Conservation (phyloP, 1,140 invertebrate genomes). For the Cardiocondyla obscurior region DNA sequence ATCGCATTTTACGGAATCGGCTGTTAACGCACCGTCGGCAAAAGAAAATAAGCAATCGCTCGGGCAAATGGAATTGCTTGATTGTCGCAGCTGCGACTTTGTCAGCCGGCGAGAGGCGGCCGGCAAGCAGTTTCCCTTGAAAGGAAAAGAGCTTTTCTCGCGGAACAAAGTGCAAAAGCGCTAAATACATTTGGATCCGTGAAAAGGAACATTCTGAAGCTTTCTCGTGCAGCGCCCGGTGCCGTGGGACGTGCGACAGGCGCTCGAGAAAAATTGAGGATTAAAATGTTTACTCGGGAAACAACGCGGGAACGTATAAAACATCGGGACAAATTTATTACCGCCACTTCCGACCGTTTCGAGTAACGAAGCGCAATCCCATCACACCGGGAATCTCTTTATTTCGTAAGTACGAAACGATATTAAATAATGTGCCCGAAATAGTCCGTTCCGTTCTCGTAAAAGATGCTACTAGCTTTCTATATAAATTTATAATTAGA, state of each 20-base stretch:
- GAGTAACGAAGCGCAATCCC: constrained; percentile 52
- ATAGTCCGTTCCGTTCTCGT: constrained; percentile 16
- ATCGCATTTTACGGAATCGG: constrained; percentile 52
- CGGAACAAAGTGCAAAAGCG: constrained; percentile 58
- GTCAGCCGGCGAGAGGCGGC: constrained; percentile 44
- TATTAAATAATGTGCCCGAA: constrained; percentile 50
- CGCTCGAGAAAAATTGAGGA: constrained; percentile 47
- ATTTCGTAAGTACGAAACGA: constrained; percentile 39
- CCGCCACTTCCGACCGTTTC: constrained; percentile 55
- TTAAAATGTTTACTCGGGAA: constrained; percentile 58
- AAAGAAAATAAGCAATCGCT: constrained; percentile 65
- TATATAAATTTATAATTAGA: not conserved
- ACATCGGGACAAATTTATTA: constrained; percentile 58
- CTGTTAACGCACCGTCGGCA: constrained; percentile 47
- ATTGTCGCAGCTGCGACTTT: constrained; percentile 53
- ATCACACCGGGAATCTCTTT: constrained; percentile 43
- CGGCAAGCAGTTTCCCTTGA: constrained; percentile 50
- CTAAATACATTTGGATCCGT: constrained; percentile 62
- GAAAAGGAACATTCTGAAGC: constrained; percentile 56
- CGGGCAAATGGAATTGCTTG: constrained; percentile 65
- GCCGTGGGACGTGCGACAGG: constrained; percentile 2
- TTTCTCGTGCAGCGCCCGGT: constrained; percentile 40
- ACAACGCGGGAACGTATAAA: constrained; percentile 53
- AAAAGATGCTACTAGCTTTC: constrained; percentile 13
- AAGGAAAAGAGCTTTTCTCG: constrained; percentile 60